Conservation (phyloP, 2,797 vertebrate genomes). For the Pseudocheirus occidentalis region DNA sequence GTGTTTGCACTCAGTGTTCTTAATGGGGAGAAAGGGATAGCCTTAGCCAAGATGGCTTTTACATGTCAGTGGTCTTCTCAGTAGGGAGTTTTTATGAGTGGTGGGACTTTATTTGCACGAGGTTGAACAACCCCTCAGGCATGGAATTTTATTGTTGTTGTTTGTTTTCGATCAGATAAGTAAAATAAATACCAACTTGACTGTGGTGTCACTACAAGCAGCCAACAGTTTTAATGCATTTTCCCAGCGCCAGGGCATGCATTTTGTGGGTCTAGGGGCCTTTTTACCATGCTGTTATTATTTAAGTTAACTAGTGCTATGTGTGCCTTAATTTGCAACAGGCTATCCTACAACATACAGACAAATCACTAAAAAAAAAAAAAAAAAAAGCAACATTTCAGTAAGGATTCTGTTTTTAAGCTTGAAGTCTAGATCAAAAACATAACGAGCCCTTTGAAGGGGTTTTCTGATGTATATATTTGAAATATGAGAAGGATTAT, state of each 20-base stretch:
- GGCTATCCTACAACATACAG: constrained; percentile 62
- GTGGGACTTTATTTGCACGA: neutral
- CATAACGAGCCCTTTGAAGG: constrained; percentile 66
- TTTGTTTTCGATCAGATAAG: constrained; percentile 37
- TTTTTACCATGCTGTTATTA: constrained; percentile 76
- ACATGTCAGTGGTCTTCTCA: neutral
- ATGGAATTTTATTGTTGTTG: neutral
- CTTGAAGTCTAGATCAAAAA: constrained; percentile 77
- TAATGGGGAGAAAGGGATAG: constrained; percentile 63
- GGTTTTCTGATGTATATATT: constrained; percentile 62
- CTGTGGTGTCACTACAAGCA: constrained; percentile 36
- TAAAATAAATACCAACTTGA: constrained; percentile 31
- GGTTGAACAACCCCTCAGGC: neutral
- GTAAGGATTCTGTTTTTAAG: constrained; percentile 73
- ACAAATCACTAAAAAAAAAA: constrained; percentile 63
- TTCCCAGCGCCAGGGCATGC: constrained; percentile 11
- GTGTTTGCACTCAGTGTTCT: constrained; percentile 71
- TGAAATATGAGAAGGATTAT: constrained; percentile 67
- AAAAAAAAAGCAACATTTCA: constrained; percentile 43
- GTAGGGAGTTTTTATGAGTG: neutral
- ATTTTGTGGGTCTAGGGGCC: constrained; percentile 51
- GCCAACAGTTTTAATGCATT: constrained; percentile 35
- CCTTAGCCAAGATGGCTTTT: constrained; percentile 28
- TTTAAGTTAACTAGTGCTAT: constrained; percentile 82
- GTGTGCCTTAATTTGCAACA: constrained; percentile 75